Percentiles rank a stretch among this genome's conserved stretches.
Conservation (phyloP, 2,113 vertebrate species). For the Willisornis vidua region DNA sequence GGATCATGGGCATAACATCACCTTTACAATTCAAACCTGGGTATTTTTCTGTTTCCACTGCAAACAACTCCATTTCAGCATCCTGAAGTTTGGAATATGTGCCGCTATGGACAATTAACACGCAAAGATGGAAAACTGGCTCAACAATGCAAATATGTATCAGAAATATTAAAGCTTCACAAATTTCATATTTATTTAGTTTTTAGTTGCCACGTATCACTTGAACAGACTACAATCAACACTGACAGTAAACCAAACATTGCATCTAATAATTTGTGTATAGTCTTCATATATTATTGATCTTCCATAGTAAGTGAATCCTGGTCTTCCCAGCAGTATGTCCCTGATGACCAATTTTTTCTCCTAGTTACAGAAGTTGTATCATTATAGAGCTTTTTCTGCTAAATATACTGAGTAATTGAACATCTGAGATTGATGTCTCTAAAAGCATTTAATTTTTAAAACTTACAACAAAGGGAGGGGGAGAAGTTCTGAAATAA, state of each 20-base stretch:
- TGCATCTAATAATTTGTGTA: background rate
- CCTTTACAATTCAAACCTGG: background rate
- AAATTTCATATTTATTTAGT: background rate
- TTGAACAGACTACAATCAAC: background rate
- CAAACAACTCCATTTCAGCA: background rate
- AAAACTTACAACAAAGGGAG: background rate
- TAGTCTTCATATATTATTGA: background rate
- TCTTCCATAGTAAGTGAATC: background rate
- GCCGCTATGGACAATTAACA: background rate
- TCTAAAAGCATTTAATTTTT: background rate
- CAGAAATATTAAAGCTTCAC: background rate
- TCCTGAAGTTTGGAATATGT: background rate
- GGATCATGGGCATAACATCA: constrained; percentile 9
- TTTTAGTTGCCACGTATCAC: background rate
- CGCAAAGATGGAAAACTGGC: background rate
- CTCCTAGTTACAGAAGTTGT: background rate
- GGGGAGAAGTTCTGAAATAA: background rate
- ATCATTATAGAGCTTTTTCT: background rate
- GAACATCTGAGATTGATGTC: background rate
- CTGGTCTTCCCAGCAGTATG: background rate
- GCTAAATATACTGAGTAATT: background rate
- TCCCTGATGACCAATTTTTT: background rate
- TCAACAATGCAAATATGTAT: background rate
- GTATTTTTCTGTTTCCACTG: background rate
- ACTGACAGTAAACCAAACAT: background rate